A percentile compares a stretch with the other conserved stretches of the same genome.
Conservation (phyloP, 2,113 vertebrate genomes). For the Crotalus horridus region DNA sequence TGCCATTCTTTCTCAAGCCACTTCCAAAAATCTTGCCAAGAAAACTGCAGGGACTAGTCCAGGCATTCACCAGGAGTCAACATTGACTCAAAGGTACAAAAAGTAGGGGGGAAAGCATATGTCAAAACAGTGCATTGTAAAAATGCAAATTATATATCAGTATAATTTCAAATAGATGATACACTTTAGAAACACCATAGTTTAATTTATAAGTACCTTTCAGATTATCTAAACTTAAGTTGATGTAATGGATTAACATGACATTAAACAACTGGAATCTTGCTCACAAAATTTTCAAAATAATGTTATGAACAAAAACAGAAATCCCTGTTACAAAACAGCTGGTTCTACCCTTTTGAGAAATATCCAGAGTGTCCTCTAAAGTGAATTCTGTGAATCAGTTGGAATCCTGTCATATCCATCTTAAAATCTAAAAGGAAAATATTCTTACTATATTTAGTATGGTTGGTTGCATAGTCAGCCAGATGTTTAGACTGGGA, state of each 20-base stretch:
- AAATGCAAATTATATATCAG: background rate
- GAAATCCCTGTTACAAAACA: background rate
- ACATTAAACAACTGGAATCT: conserved; percentile 6
- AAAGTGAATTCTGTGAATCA: background rate
- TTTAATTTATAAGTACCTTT: conserved; percentile 5
- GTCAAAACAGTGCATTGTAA: background rate
- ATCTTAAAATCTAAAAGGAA: background rate
- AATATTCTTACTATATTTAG: background rate
- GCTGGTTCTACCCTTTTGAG: background rate
- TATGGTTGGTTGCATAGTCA: background rate
- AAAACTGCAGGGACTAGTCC: background rate
- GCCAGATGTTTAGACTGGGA: background rate
- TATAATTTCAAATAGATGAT: conserved; percentile 13
- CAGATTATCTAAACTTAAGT: conserved; percentile 19
- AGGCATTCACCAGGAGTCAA: background rate
- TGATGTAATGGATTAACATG: conserved; percentile 4
- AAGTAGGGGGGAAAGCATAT: background rate
- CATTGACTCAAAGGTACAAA: background rate
- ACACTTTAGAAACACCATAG: conserved; percentile 4
- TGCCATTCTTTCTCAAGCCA: background rate
- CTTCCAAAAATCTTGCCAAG: background rate
- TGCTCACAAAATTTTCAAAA: background rate
- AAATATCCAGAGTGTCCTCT: background rate
- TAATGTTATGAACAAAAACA: conserved; percentile 4
- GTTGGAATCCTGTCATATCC: background rate